Percentiles rank a stretch among this genome's conserved stretches.
phyloP scores from a whole-genome alignment of 2,113 vertebrate species.

The Porphyrio hochstetteri region DNA sequence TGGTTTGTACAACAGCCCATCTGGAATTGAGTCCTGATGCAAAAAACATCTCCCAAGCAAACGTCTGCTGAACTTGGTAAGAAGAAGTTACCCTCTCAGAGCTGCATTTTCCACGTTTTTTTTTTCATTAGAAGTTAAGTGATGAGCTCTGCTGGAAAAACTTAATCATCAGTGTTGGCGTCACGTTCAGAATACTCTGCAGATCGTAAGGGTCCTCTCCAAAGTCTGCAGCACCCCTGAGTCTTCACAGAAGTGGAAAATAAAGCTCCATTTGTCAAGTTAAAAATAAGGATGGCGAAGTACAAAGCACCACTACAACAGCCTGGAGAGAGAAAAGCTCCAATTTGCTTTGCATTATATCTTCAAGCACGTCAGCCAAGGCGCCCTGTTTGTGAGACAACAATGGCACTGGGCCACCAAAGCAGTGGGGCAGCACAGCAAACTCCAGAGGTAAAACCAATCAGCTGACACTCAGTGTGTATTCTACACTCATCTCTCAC shows the following conservation, averaged over 20 bases:
- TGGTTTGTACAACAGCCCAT: background rate
- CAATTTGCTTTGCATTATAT: background rate
- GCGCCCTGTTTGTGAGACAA: background rate
- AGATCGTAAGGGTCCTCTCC: background rate
- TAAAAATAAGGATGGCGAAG: background rate
- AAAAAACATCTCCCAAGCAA: background rate
- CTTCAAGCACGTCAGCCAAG: background rate
- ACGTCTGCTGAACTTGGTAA: background rate
- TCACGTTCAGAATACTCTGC: accelerated
- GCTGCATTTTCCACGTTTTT: background rate
- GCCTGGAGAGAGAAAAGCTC: background rate
- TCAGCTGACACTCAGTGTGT: background rate
- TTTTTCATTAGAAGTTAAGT: background rate
- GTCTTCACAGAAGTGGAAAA: background rate
- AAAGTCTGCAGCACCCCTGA: background rate
- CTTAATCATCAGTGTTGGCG: background rate
- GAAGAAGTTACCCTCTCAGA: background rate
- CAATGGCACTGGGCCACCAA: accelerated
- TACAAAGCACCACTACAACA: background rate
- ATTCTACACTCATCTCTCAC: background rate
- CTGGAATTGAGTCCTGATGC: background rate
- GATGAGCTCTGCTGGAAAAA: background rate
- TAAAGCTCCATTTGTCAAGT: background rate
- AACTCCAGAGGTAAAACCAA: background rate
- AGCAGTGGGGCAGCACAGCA: background rate